A percentile compares a stretch with the other conserved stretches of the same genome.
phyloP scores from a whole-genome alignment of 2,797 vertebrate species.

The Darevskia mixta region DNA sequence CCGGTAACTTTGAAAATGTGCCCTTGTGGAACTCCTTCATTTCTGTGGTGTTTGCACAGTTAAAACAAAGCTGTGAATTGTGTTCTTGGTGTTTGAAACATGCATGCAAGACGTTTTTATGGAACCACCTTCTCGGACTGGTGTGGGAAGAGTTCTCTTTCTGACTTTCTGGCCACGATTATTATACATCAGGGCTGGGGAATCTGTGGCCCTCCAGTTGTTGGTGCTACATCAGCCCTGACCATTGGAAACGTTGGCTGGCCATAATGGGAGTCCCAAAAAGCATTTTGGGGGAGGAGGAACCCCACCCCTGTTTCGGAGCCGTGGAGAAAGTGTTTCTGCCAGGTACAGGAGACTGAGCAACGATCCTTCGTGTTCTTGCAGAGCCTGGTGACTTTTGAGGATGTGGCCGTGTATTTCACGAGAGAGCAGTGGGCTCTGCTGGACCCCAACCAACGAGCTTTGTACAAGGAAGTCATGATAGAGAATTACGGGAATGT shows the following conservation, averaged over 20 bases:
- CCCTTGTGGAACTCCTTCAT: not conserved
- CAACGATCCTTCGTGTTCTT: not conserved
- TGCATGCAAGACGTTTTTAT: not conserved
- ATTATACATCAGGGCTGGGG: not conserved
- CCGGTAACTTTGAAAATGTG: not conserved
- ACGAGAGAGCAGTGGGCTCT: conserved; percentile 13
- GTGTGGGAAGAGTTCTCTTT: not conserved
- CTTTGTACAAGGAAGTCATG: conserved; percentile 34
- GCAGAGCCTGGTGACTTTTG: conserved; percentile 14
- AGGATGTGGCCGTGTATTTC: conserved; percentile 32
- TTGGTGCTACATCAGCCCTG: too few relatives aligned
- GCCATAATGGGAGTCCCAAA: too few relatives aligned
- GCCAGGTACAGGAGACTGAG: not conserved
- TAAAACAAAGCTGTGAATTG: not conserved
- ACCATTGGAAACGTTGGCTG: too few relatives aligned
- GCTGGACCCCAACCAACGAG: conserved; percentile 18
- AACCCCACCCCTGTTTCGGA: too few relatives aligned
- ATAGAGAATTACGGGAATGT: conserved; percentile 15
- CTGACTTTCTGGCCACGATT: not conserved
- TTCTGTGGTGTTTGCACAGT: not conserved
- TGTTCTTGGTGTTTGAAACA: not conserved
- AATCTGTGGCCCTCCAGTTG: too few relatives aligned
- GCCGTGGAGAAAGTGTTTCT: not conserved
- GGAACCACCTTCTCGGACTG: not conserved
- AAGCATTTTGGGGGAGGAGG: too few relatives aligned